Conservation (phyloP, 2,113 vertebrate species). For the Otolemur garnettii region DNA sequence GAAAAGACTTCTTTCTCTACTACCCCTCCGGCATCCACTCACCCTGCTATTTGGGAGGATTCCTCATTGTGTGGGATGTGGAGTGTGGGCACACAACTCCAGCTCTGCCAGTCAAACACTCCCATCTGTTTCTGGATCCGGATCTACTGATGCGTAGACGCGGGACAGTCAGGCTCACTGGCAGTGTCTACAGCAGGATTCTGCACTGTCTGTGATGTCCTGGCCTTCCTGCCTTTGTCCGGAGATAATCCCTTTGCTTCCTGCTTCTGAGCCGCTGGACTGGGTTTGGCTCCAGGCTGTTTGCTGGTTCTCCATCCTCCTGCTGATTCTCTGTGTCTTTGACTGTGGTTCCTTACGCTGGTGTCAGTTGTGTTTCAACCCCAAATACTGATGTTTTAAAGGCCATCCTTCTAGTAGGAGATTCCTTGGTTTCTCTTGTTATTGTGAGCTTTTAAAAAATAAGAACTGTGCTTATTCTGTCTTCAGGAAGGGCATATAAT, state of each 20-base stretch:
- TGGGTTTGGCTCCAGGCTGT: neutral
- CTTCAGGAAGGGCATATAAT: neutral
- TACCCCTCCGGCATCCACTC: neutral
- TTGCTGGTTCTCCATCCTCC: neutral
- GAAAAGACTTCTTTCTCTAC: neutral
- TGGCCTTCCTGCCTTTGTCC: neutral
- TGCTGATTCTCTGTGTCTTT: neutral
- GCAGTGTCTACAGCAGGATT: neutral
- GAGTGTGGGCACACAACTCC: neutral
- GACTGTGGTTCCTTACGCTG: neutral
- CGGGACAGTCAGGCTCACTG: neutral
- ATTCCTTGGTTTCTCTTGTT: neutral
- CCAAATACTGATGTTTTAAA: conserved; percentile 7
- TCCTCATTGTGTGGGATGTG: neutral
- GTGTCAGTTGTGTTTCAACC: neutral
- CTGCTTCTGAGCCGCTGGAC: neutral
- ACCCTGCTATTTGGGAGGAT: neutral
- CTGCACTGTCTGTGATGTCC: neutral
- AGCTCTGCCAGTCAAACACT: neutral
- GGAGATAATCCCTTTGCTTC: neutral
- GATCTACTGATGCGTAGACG: neutral
- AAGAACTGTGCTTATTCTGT: conserved; percentile 14
- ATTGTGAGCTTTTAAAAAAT: neutral
- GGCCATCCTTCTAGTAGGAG: neutral
- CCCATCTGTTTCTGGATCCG: neutral